Evolutionary conservation across 2,888 invertebrate species (phyloP), one percentile per base, ranked within the genome.

Genomic region (Chamaedrilus cognettii): DNA sequence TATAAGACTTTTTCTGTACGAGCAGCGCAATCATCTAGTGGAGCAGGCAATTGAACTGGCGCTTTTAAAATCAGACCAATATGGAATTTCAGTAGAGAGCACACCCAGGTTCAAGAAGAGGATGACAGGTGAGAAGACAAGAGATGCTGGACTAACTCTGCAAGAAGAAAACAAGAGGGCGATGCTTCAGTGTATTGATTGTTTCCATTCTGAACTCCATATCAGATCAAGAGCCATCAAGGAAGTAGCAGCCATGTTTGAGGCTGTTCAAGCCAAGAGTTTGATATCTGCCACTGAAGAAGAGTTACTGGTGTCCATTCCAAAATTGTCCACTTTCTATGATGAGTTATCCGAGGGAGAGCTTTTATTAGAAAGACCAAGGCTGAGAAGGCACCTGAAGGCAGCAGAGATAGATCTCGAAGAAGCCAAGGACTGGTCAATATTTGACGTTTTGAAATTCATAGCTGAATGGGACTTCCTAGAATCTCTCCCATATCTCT

Each of bases 91-190:
- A 3, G 26, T 56, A 56, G 56, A 56, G 5, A 56, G 56, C n/a
- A 23, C 23, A 56, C 1, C 19, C 3, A 2, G 56, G 2, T 56
- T 56, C 2, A 56, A 56, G 56, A 56, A 56, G 56, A 56, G 56
- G 3, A 56, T 56, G 56, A 28, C 56, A 56, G 56, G 56, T 19
- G 56, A 56, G 7, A n/a, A 56, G 28, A 2, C 7, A 2, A 56
- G 56, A 2, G 56, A 56, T 28, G 56, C 56, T 56, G 56, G 56
- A 56, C 56, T 56, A 19, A 56, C 56, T 56, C 2, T 56, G 56
- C 56, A 56, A 23, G 56, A 56, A 56, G 56, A 56, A 56, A 56
- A 56, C 4, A 56, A 56, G 2, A 56, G 56, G 2, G 2, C 56
- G 56, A 56, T 56, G 56, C 56, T 26, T 1, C 23, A 56, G 56